These are phyloP conservation scores for Pluvialis apricaria DNA, from an alignment of 2,113 vertebrate species.

Conservation along the genomic window DNA sequence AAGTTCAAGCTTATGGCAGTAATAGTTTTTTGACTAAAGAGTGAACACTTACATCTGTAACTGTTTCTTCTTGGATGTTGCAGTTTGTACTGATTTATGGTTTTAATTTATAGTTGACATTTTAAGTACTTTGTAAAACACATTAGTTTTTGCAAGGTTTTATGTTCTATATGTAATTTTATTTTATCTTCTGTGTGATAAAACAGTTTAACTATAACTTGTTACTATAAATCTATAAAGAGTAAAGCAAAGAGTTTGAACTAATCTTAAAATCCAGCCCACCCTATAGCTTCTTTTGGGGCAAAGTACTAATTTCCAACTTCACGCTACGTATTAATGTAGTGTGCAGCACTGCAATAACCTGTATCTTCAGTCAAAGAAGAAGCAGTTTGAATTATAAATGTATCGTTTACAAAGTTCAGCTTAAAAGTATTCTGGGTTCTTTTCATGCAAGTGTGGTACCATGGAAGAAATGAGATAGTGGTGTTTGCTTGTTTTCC, in stretches of 20 bases:
- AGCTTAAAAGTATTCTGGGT: not conserved
- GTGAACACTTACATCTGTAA: conserved; percentile 1
- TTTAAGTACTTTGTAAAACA: conserved; percentile 8
- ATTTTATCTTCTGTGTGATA: conserved; percentile 14
- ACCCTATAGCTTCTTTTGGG: not conserved
- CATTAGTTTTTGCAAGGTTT: not conserved
- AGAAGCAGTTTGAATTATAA: not conserved
- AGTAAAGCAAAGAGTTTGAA: not conserved
- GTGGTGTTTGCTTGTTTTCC: not conserved
- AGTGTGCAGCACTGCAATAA: not conserved
- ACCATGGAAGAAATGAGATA: not conserved
- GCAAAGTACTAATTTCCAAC: not conserved
- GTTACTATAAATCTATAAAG: conserved; percentile 6
- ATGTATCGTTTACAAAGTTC: not conserved
- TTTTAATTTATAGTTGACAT: conserved; percentile 32
- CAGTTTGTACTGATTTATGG: conserved; percentile 43
- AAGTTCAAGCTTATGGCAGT: conserved; percentile 16
- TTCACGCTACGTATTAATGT: not conserved
- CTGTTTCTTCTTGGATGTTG: conserved; percentile 32
- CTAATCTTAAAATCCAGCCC: not conserved
- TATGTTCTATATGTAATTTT: conserved; percentile 21
- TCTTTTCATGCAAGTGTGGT: not conserved
- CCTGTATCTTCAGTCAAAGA: not conserved
- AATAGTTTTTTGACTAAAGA: conserved; percentile 35
- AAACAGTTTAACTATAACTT: conserved; percentile 36